Evolutionary conservation across 2,797 vertebrate genomes (phyloP), one percentile per base, ranked within the genome.

Genomic region (Adrianichthys oophorus): DNA sequence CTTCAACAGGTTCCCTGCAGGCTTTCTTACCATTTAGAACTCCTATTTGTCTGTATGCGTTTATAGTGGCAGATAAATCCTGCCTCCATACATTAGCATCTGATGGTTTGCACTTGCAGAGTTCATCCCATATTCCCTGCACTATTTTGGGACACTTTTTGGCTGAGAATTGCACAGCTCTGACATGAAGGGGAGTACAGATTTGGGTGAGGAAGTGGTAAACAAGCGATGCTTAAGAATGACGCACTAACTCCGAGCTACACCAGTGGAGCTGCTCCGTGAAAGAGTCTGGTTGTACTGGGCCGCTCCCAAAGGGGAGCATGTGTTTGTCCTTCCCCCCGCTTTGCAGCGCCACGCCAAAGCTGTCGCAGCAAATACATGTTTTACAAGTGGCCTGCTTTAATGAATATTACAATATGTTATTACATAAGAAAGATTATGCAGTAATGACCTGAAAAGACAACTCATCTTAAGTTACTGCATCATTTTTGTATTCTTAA

Each of bases 1-100:
- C 72, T 67, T 44, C 51, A 86, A 46, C 75, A 63, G 75, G 54
- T 80, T 84, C 82, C 84, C 84, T 4, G 37, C 54, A 58, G 86
- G 69, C 65, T 62, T 77, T 41, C 42, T 42, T 71, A 47, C 64
- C 62, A 66, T 83, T 88, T 69, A 85, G 72, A 63, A 62, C 68
- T 65, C 67, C 56, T n/a, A 12, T 24, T 23, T 37, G 16, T 41
- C 49, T 0, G 23, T 16, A 7, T 49, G 40, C n/a, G 32, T 43
- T 37, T 37, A 37, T 37, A 15, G 6, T 24, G 15, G 4, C 18
- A 53, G 56, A 76, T 70, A 54, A 23, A 62, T 72, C 52, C 73
- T 12, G 51, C 48, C 40, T 61, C 24, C 21, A 47, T 29, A 45
- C 19, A 44, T 56, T 62, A 68, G 37, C 44, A 29, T 50, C 41